phyloP scores from a whole-genome alignment of 2,888 invertebrate genomes.

The Lasioglossum leucozonium region DNA sequence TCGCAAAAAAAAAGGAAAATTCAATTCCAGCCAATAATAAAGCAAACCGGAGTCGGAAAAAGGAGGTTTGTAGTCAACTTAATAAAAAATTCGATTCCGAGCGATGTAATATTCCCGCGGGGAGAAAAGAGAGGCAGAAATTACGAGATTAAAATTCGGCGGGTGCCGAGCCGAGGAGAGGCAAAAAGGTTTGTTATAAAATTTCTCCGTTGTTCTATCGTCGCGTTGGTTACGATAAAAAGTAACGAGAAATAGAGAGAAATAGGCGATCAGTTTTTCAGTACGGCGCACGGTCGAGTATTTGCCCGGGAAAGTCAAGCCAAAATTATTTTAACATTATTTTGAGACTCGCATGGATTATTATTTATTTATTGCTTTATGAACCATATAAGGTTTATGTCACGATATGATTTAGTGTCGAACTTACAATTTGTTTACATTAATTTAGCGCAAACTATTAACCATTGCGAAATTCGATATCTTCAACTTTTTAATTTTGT shows the following conservation, averaged over 20 bases:
- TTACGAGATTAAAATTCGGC: conserved; percentile 3
- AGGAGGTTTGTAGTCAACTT: neutral
- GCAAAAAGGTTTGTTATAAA: neutral
- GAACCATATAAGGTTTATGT: no score
- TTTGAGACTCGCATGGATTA: no score
- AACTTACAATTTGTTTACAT: no score
- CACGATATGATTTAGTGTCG: no score
- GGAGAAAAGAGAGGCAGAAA: neutral
- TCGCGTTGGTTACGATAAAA: neutral
- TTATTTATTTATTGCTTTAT: no score
- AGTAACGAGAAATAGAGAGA: neutral
- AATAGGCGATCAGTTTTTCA: neutral
- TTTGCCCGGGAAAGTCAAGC: no score
- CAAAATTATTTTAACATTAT: no score
- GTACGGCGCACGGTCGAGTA: no score
- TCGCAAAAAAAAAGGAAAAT: neutral
- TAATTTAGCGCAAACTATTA: no score
- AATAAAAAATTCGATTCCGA: neutral
- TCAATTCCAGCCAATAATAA: neutral
- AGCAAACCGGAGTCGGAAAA: neutral
- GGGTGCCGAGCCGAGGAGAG: neutral
- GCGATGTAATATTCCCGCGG: neutral
- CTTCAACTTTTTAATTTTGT: no score
- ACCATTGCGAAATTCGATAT: no score
- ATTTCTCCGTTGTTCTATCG: neutral